phyloP scores from a whole-genome alignment of 2,888 invertebrate genomes.

The Lycaena phlaeas region DNA sequence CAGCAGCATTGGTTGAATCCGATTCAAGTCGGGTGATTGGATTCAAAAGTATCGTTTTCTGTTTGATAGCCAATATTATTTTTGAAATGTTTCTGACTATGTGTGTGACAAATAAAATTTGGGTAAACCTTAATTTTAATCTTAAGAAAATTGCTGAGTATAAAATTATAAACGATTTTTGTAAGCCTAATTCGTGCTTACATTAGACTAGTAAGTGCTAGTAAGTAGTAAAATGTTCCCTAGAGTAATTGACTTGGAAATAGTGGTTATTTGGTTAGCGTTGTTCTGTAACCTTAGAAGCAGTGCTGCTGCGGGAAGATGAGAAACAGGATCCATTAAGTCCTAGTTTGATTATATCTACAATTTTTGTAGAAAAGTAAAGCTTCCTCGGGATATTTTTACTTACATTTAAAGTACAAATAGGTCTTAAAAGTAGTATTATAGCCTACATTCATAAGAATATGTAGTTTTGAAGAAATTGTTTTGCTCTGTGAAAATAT shows the following conservation, averaged over 20 bases:
- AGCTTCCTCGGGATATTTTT: conserved; percentile 56
- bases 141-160: conserved; percentile 65
- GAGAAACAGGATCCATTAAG: conserved; percentile 30
- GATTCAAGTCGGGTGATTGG: conserved; percentile 9
- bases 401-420: conserved; percentile 49
- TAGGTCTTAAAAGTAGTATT: conserved; percentile 54
- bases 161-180: conserved; percentile 66
- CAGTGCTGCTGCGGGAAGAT: conserved; percentile 34
- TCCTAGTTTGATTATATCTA: conserved; percentile 41
- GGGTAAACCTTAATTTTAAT: conserved; percentile 49
- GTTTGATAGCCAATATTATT: conserved; percentile 15
- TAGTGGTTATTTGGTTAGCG: conserved; percentile 69
- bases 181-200: conserved; percentile 67
- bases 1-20: conserved; percentile 32
- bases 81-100: conserved; percentile 13
- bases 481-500: conserved; percentile 13
- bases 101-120: conserved; percentile 18
- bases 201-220: conserved; percentile 62
- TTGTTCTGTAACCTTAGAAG: conserved; percentile 28
- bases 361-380: conserved; percentile 60
- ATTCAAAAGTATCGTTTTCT: not conserved
- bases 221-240: conserved; percentile 82
- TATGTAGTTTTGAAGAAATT: conserved; percentile 38
- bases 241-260: conserved; percentile 89
- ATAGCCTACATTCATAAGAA: conserved; percentile 70